These are phyloP conservation scores for Orthosia gothica DNA, from an alignment of 2,888 invertebrate species.

Conservation along the genomic window DNA sequence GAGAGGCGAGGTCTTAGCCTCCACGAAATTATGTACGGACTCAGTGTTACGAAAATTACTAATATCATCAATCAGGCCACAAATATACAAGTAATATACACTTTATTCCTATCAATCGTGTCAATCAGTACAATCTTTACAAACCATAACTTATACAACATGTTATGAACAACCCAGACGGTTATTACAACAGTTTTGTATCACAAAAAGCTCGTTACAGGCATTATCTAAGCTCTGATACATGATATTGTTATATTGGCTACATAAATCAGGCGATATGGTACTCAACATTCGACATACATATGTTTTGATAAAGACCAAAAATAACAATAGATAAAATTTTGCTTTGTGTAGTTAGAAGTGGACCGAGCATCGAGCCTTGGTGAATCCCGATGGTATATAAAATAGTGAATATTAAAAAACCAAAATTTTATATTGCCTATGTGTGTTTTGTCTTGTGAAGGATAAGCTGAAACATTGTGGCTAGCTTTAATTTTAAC, in stretches of 20 bases:
- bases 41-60: too few relatives aligned
- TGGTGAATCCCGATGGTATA: neutral
- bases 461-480: neutral
- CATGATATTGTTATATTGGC: constrained; percentile 30
- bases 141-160: constrained; percentile 52
- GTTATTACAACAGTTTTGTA: constrained; percentile 9
- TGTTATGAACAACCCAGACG: constrained; percentile 41
- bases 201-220: constrained; percentile 57
- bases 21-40: too few relatives aligned
- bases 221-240: constrained; percentile 32
- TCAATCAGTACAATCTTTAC: constrained; percentile 20
- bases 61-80: too few relatives aligned
- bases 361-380: constrained; percentile 13
- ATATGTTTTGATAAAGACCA: constrained; percentile 6
- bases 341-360: constrained; percentile 1
- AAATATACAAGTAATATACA: too few relatives aligned
- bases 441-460: neutral
- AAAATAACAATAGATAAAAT: constrained; percentile 28
- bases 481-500: neutral
- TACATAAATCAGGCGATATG: constrained; percentile 27
- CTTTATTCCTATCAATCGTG: neutral
- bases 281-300: constrained; percentile 26
- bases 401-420: neutral
- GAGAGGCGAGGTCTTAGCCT: too few relatives aligned
- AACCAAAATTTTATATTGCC: neutral